Evolutionary conservation across 2,888 invertebrate genomes (phyloP), one percentile per base, ranked within the genome.

Genomic region (Yponomeuta evonymella): DNA sequence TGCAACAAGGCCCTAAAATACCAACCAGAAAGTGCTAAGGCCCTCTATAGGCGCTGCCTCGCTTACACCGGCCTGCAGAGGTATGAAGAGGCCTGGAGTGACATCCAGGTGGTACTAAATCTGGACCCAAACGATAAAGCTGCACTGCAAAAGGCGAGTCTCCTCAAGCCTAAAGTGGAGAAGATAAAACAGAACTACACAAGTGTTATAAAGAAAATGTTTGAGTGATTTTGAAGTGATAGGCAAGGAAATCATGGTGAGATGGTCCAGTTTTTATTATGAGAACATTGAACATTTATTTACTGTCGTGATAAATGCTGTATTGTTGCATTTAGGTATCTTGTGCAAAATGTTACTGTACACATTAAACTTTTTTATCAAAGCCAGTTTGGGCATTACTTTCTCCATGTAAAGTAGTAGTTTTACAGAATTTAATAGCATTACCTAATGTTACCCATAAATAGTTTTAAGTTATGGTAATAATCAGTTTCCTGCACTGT

Each of bases 21-120:
- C n/a, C 96, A 97, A 77, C 87, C 94, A 0, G 93, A 94, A 10
- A 98, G 96, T 82, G 94, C 96, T 1, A 99, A 99, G 86, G 98
- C 97, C 0, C 88, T 96, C 0, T 99, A 98, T 87, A 93, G 99
- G 75, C 92, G 97, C 73, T 97, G 97, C 10, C 94, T 95, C 84
- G 96, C 98, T 0, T 93, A 94, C 89, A 86, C 90, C 43, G 92
- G 93, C 67, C 84, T 95, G 0, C 88, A 92, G 63, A 94, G 96
- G 83, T 95, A 94, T 75, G 95, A 95, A 70, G 93, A 94, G 72
- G 96, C 96, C 0, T 89, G 94, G 80, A 79, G 79, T 2, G 94
- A 94, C 77, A 93, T 95, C 48, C 93, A 93, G 69, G 89, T 85
- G 66, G 92, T 93, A 0, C 80, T 94, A 0, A 81, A 89, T 68